Conservation (phyloP, 2,113 vertebrate species). For the Rostratula benghalensis region DNA sequence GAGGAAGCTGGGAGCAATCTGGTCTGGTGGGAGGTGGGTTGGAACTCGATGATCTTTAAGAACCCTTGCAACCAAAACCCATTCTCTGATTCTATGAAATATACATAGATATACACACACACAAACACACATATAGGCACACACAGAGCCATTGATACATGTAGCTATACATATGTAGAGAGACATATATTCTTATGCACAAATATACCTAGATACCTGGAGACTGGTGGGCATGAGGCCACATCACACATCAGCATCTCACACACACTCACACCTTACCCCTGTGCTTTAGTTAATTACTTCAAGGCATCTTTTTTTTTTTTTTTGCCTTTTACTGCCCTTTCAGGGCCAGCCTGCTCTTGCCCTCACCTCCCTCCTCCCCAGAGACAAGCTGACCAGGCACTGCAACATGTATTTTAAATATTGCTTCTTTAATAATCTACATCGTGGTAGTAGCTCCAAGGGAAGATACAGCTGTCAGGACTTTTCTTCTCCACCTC, state of each 20-base stretch:
- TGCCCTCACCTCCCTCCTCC: neutral
- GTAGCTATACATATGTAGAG: neutral
- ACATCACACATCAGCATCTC: neutral
- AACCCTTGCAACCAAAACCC: too few species aligned
- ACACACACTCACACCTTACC: too few species aligned
- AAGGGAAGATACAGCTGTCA: conserved; percentile 1
- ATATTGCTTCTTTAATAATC: conserved; percentile 61
- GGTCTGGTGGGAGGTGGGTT: too few species aligned
- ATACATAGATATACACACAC: too few species aligned
- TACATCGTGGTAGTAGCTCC: neutral
- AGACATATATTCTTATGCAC: neutral
- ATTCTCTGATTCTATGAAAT: neutral
- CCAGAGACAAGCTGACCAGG: neutral
- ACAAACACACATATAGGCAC: neutral
- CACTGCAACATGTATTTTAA: neutral
- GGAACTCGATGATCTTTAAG: too few species aligned
- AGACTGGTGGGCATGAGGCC: neutral
- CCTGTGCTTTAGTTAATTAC: neutral
- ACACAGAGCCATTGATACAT: neutral
- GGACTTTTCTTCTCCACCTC: neutral
- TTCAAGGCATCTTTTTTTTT: neutral
- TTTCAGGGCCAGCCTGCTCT: neutral
- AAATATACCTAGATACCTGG: neutral
- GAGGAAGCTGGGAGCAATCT: too few species aligned
- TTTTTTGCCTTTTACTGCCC: neutral